Conservation (phyloP, 1,140 invertebrate genomes). For the Panagrolaimus sp. region DNA sequence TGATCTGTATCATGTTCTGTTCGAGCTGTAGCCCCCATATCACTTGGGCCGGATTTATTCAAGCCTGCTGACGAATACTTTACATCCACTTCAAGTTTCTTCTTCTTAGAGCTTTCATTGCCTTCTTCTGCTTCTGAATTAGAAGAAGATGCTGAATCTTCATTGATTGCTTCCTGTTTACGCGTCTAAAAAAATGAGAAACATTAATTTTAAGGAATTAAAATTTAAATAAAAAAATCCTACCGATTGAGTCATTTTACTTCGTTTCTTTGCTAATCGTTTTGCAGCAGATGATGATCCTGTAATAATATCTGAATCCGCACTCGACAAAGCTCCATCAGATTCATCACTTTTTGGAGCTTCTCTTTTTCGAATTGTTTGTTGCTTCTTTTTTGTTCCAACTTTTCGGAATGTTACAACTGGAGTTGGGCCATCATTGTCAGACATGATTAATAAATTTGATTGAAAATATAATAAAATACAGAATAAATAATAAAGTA, state of each 20-base stretch:
- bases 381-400: neutral
- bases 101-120: constrained; percentile 14
- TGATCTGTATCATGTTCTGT: constrained; percentile 85
- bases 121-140: neutral
- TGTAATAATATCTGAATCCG: too few relatives aligned
- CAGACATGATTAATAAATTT: neutral
- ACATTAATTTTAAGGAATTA: too few relatives aligned
- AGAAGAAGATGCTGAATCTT: neutral
- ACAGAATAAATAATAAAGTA: too few relatives aligned
- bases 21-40: constrained; percentile 79
- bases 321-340: too few relatives aligned
- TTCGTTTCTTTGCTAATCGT: neutral
- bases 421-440: neutral
- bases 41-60: constrained; percentile 69
- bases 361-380: neutral
- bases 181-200: neutral
- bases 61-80: constrained; percentile 26
- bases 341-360: too few relatives aligned
- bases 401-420: neutral
- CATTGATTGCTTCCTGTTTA: neutral
- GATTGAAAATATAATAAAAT: too few relatives aligned
- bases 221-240: constrained; percentile 5
- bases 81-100: constrained; percentile 33
- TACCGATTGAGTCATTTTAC: constrained; percentile 13
- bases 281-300: neutral